A percentile compares a stretch with the other conserved stretches of the same genome.
Conservation (phyloP, 2,888 invertebrate genomes). For the Masnerella sp. region DNA sequence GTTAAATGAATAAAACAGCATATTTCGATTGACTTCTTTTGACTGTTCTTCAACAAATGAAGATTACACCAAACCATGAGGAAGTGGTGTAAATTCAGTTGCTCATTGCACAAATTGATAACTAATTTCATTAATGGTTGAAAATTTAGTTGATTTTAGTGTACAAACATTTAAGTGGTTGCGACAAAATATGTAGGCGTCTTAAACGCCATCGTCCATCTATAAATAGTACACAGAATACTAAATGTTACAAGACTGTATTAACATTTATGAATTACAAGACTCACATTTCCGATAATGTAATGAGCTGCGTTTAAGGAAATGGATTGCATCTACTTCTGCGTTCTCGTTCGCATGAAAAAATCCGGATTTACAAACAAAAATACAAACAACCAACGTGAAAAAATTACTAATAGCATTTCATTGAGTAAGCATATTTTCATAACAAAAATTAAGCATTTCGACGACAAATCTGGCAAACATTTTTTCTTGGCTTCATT, state of each 20-base stretch:
- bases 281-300: slow-evolving; percentile 73
- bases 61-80: slow-evolving; percentile 32
- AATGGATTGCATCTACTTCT: slow-evolving; percentile 44
- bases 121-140: too few relatives aligned
- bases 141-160: slow-evolving; percentile 54
- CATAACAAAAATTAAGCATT: too few relatives aligned
- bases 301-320: slow-evolving; percentile 61
- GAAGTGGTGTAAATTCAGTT: slow-evolving; percentile 41
- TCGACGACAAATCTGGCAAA: too few relatives aligned
- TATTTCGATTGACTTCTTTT: slow-evolving; percentile 31
- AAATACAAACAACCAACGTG: too few relatives aligned
- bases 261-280: slow-evolving; percentile 71
- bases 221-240: slow-evolving; percentile 73
- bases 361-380: too few relatives aligned
- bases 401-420: too few relatives aligned
- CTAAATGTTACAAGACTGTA: slow-evolving; percentile 76
- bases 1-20: slow-evolving; percentile 21
- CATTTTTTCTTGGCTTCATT: too few relatives aligned
- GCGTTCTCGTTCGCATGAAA: too few relatives aligned
- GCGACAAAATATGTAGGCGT: slow-evolving; percentile 72
- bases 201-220: slow-evolving; percentile 75
- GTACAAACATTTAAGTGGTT: slow-evolving; percentile 44
- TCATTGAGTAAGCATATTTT: too few relatives aligned
- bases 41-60: slow-evolving; percentile 33
- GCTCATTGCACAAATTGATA: slow-evolving; percentile 40